These are phyloP conservation scores for Phalacrocorax carbo DNA, from an alignment of 2,113 vertebrate species.

Conservation along the genomic window DNA sequence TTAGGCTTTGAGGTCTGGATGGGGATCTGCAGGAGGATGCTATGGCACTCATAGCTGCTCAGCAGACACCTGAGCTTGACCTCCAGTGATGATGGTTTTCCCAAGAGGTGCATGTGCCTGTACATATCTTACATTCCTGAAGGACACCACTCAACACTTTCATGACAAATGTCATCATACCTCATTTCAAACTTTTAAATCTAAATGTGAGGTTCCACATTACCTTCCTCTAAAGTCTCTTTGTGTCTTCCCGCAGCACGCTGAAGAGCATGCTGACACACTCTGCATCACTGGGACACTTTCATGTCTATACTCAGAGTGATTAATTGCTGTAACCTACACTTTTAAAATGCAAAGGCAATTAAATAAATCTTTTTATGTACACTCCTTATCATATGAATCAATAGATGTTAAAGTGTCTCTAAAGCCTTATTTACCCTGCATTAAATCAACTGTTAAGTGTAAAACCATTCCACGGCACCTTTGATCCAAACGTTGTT, in stretches of 20 bases:
- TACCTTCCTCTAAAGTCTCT: neutral
- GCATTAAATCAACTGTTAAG: conserved; percentile 17
- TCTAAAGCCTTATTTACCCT: conserved; percentile 25
- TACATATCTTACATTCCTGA: accelerated
- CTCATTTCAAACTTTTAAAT: neutral
- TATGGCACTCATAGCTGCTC: accelerated
- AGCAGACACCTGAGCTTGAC: accelerated
- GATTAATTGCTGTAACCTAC: neutral
- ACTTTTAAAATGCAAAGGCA: conserved; percentile 11
- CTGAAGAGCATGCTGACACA: neutral
- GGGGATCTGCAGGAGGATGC: neutral
- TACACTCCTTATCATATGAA: neutral
- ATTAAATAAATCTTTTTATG: conserved; percentile 3
- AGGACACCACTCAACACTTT: accelerated
- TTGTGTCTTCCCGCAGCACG: neutral
- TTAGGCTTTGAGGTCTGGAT: neutral
- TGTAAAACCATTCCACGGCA: neutral
- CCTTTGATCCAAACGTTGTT: neutral
- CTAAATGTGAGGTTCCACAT: neutral
- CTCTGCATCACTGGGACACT: neutral
- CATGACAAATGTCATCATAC: neutral
- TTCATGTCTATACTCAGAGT: neutral
- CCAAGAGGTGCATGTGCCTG: accelerated
- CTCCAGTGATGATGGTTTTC: accelerated
- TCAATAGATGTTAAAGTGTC: neutral